Evolutionary conservation across 2,888 invertebrate species (phyloP), one percentile per base, ranked within the genome.

Genomic region (Heliconius hortense): DNA sequence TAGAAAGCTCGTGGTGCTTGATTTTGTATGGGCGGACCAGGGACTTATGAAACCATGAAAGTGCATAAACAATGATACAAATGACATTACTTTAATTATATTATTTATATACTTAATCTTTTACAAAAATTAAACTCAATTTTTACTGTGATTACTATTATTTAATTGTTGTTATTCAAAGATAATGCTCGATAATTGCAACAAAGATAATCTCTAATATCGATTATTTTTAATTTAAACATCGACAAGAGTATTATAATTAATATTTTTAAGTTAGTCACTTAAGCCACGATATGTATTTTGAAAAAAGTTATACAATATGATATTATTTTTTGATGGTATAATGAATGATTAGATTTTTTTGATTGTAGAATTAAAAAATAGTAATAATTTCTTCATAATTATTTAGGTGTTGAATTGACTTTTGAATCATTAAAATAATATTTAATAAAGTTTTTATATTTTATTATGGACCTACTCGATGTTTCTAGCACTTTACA

Each of bases 41-140:
- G 73, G 73, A 67, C 78, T 79, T 75, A 75, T 78, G 71, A 73
- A 79, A 79, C 66, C 72, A 77, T 79, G 74, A 77, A 76, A 78
- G 75, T 74, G 77, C 76, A 77, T 62, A 56, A 72, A 68, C 28
- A 75, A 69, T 63, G 59, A 63, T 60, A 62, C 39, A 69, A 69
- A 69, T 69, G 69, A 35, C 35, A 39, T 66, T 66, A 24, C 24
- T 66, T 66, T 24, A 43, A 24, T 24, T 5, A 43, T 24, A 66
- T 66, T 43, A 28, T 28, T 28, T 28, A 28, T 28, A 28, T 28
- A 28, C 28, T 63, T 35, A 18, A 28, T 35, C 4, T 64, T 35
- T 64, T 11, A n/a, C 11, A 64, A 64, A 64, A 66, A 39, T 24
- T 66, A 15, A 24, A 10, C 7, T 43, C 7, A 2, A 15, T 43